Percentiles rank a stretch among this genome's conserved stretches.
phyloP scores from a whole-genome alignment of 2,888 invertebrate genomes.

The Aphrophora alni region DNA sequence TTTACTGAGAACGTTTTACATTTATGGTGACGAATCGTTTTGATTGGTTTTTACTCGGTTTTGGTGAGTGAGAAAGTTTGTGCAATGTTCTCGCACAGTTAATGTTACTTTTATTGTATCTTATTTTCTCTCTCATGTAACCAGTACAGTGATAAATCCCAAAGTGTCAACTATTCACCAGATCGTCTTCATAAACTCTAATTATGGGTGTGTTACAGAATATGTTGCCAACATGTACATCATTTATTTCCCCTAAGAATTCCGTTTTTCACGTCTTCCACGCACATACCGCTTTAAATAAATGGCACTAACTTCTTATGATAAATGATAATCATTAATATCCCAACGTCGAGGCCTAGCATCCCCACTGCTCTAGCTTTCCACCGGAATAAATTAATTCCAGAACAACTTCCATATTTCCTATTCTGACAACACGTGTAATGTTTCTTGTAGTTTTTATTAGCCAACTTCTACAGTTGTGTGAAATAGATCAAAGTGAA shows the following conservation, averaged over 20 bases:
- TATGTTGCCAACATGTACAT: neutral
- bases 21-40: too few species aligned
- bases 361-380: neutral
- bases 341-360: neutral
- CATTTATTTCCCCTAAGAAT: neutral
- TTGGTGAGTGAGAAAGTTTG: too few species aligned
- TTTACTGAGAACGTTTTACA: too few species aligned
- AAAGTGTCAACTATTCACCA: too few species aligned
- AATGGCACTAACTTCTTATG: neutral
- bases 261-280: neutral
- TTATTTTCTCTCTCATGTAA: too few species aligned
- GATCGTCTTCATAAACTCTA: too few species aligned
- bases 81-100: too few species aligned
- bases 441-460: neutral
- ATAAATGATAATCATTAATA: constrained; percentile 2
- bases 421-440: neutral
- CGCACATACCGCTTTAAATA: neutral
- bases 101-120: too few species aligned
- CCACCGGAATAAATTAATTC: neutral
- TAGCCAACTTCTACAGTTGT: neutral
- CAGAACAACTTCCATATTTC: neutral
- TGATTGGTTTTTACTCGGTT: too few species aligned
- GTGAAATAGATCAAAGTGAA: neutral
- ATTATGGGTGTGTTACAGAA: neutral
- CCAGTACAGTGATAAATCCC: too few species aligned